Conservation (phyloP, 1,140 invertebrate genomes). For the Manduca sexta region DNA sequence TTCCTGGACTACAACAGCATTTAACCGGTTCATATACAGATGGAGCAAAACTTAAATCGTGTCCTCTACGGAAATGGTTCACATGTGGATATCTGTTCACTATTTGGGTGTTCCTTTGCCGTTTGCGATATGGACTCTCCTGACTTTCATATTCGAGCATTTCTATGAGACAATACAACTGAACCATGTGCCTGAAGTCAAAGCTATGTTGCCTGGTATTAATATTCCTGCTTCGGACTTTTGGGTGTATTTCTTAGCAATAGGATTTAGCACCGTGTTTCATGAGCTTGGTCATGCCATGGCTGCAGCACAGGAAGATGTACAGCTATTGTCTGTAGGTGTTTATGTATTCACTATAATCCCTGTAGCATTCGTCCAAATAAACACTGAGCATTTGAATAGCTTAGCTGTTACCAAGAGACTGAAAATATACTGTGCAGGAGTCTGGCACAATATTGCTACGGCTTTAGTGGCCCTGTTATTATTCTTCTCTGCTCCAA, state of each 20-base stretch:
- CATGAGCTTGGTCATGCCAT: conserved; percentile 96
- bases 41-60: conserved; percentile 80
- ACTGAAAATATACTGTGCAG: conserved; percentile 91
- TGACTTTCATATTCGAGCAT: conserved; percentile 78
- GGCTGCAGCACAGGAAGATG: conserved; percentile 88
- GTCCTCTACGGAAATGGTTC: conserved; percentile 82
- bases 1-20: conserved; percentile 83
- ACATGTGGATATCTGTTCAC: conserved; percentile 77
- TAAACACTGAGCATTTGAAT: conserved; percentile 82
- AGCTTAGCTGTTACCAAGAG: conserved; percentile 81
- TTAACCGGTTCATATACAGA: conserved; percentile 83
- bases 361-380: conserved; percentile 84
- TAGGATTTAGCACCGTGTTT: conserved; percentile 87
- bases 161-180: conserved; percentile 71
- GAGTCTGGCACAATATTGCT: conserved; percentile 96
- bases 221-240: conserved; percentile 92
- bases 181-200: conserved; percentile 68
- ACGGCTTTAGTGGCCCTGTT: conserved; percentile 82
- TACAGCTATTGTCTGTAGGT: conserved; percentile 82
- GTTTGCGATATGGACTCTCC: conserved; percentile 72
- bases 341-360: conserved; percentile 81
- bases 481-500: conserved; percentile 81
- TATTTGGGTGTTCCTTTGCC: conserved; percentile 53
- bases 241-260: conserved; percentile 87
- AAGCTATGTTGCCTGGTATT: conserved; percentile 85